Conservation (phyloP, 2,888 invertebrate species). For the Drosophila anceps region DNA sequence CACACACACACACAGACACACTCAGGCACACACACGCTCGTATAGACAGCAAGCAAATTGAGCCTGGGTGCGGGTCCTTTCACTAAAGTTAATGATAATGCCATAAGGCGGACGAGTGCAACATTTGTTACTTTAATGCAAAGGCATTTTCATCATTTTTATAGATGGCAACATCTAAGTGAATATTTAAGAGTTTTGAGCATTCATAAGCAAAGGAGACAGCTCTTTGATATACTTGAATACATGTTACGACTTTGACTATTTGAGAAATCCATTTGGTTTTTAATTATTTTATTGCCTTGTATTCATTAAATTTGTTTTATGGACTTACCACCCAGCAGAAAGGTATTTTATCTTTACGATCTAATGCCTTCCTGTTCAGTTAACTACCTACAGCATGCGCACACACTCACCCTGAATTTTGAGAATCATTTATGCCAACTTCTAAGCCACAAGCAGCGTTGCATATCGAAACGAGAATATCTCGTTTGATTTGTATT, state of each 20-base stretch:
- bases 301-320: slow-evolving; percentile 4
- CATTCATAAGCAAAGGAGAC: slow-evolving; percentile 5
- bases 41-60: slow-evolving; percentile 44
- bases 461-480: slow-evolving; percentile 62
- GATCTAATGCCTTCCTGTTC: slow-evolving; percentile 32
- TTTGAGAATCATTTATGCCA: slow-evolving; percentile 41
- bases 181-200: slow-evolving; percentile 2
- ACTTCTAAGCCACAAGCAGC: slow-evolving; percentile 24
- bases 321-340: slow-evolving; percentile 7
- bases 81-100: slow-evolving; percentile 57
- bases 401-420: slow-evolving; percentile 1
- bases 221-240: background rate
- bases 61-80: slow-evolving; percentile 35
- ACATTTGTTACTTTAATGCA: slow-evolving; percentile 41
- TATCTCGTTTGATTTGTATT: slow-evolving; percentile 14
- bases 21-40: too few species aligned
- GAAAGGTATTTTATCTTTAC: slow-evolving; percentile 15
- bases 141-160: slow-evolving; percentile 35
- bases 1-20: slow-evolving; percentile 16
- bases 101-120: slow-evolving; percentile 52
- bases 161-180: slow-evolving; percentile 19
- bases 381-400: background rate
- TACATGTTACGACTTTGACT: background rate
- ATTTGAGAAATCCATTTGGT: background rate
- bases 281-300: background rate